phyloP scores from a whole-genome alignment of 2,797 vertebrate species.

The Helicolenus hilgendorfi region DNA sequence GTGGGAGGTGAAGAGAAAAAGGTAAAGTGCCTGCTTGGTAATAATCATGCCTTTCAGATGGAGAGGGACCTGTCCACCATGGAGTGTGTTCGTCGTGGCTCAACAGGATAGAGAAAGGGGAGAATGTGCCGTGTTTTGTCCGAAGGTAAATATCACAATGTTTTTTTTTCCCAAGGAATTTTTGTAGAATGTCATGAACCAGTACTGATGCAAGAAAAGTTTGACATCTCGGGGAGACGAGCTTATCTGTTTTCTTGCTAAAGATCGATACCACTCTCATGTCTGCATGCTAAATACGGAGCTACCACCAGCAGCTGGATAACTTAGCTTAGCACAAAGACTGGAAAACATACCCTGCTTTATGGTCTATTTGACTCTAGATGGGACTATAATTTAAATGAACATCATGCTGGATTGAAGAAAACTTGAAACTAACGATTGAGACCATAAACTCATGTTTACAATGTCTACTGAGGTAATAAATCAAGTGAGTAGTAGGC shows the following conservation, averaged over 20 bases:
- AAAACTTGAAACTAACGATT: background rate
- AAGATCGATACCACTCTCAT: background rate
- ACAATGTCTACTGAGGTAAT: background rate
- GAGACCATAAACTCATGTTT: background rate
- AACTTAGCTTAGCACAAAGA: too few relatives aligned
- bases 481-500: background rate
- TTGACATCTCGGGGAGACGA: background rate
- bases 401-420: background rate
- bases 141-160: slow-evolving; percentile 90
- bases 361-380: too few relatives aligned
- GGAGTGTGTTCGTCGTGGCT: slow-evolving; percentile 99
- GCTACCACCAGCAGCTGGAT: background rate
- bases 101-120: slow-evolving; percentile 94
- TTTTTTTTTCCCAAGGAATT: background rate
- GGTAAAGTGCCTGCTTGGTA: slow-evolving; percentile 67
- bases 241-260: background rate
- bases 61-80: slow-evolving; percentile 95
- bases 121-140: slow-evolving; percentile 97
- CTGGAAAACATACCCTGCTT: too few relatives aligned
- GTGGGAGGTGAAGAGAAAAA: slow-evolving; percentile 52
- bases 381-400: background rate
- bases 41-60: slow-evolving; percentile 89
- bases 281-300: background rate
- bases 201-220: background rate
- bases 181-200: background rate